Evolutionary conservation across 2,888 invertebrate genomes (phyloP), one percentile per base, ranked within the genome.

Genomic region (Theristus sp.): DNA sequence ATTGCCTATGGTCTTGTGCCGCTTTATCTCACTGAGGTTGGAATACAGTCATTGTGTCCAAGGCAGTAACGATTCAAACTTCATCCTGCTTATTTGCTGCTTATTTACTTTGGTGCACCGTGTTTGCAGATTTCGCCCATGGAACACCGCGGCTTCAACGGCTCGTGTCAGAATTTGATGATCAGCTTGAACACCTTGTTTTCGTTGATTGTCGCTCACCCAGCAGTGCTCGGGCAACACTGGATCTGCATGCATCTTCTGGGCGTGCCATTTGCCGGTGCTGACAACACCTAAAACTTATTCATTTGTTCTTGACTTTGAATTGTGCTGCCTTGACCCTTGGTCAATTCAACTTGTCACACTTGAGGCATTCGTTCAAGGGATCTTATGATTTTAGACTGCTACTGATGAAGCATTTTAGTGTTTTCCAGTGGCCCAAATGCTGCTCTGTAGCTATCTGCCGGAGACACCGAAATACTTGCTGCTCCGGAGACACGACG

Each of bases 381-480:
- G n/a, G n/a, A n/a, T n/a, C n/a, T n/a, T n/a, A n/a, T n/a, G n/a
- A n/a, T n/a, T n/a, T n/a, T n/a, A n/a, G n/a, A n/a, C n/a, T n/a
- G n/a, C n/a, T n/a, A n/a, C n/a, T n/a, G n/a, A n/a, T n/a, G n/a
- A n/a, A n/a, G n/a, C n/a, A n/a, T n/a, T n/a, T n/a, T n/a, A n/a
- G 24, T 13, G 31, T 3, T 57, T 57, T 22, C 49, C 59, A 2
- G 53, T 57, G 20, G 17, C 60, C 20, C 62, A 60, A 29, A 55
- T 62, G 6, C 3, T n/a, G 6, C 22, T 60, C 3, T 47, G 53
- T 1, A 56, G 47, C 2, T 46, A 60, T 22, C 60, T 60, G n/a
- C 62, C 62, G 6, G 62, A 62, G 27, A 60, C 27, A 22, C 62
- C 62, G 20, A 62, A 62, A 31, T 56, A 56, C 30, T 26, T 62